Evolutionary conservation across 2,113 vertebrate species (phyloP).

Genomic region (Excalfactoria chinensis): DNA sequence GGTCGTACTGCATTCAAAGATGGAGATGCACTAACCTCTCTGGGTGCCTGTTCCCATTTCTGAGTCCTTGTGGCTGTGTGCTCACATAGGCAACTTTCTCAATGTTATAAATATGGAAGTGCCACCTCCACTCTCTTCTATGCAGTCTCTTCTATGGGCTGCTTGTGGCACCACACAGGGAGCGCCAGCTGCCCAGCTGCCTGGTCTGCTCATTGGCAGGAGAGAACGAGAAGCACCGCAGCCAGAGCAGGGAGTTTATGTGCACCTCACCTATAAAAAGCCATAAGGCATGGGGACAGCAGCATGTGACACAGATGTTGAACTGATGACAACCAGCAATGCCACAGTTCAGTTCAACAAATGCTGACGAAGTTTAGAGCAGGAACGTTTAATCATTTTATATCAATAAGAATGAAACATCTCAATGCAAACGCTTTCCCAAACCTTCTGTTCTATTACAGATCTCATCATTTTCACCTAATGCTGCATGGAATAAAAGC

Average conservation of each 20-base stretch:
- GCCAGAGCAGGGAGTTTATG: background rate
- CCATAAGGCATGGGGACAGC: accelerated
- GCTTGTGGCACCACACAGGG: background rate
- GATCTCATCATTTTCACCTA: background rate
- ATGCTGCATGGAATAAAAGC: background rate
- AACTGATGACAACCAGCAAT: background rate
- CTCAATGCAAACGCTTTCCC: background rate
- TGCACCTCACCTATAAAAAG: background rate
- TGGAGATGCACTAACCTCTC: background rate
- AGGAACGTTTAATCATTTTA: background rate
- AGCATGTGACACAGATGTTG: background rate
- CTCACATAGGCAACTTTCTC: background rate
- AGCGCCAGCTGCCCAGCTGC: background rate
- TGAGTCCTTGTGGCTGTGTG: background rate
- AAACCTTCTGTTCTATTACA: background rate
- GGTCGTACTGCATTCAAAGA: background rate
- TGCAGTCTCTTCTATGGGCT: background rate
- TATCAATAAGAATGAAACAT: background rate
- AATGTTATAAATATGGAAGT: background rate
- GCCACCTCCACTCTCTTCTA: background rate
- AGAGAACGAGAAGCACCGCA: background rate
- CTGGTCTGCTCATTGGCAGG: background rate
- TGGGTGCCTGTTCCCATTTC: background rate
- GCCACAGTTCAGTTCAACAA: background rate
- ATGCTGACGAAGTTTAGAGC: background rate